phyloP scores from a whole-genome alignment of 30 jellyfish, hydroid and myxozoan species.

The Turritopsis rubra region DNA sequence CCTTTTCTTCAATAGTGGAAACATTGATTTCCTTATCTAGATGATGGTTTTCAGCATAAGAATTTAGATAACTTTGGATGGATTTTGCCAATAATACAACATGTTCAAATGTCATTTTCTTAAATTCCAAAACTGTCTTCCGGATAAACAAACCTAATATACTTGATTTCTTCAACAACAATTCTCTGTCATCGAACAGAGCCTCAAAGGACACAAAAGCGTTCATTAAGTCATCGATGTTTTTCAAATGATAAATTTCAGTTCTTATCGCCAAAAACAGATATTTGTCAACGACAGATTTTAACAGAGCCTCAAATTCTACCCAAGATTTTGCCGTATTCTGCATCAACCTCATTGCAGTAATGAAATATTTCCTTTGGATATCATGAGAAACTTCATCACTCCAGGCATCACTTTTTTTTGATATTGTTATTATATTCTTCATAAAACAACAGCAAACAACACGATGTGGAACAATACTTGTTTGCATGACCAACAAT shows the following conservation, averaged over 20 bases:
- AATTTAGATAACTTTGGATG: conserved; percentile 25
- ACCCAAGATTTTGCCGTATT: conserved; percentile 10
- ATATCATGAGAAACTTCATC: conserved; percentile 14
- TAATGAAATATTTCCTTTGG: conserved; percentile 9
- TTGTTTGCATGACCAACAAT: background rate
- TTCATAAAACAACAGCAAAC: background rate
- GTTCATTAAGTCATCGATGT: conserved; percentile 6
- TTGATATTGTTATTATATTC: background rate
- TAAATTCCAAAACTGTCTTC: conserved; percentile 25
- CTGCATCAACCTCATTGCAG: conserved; percentile 1
- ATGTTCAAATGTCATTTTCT: conserved; percentile 54
- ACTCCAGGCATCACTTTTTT: background rate
- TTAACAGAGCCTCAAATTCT: conserved; percentile 1
- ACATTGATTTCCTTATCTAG: background rate
- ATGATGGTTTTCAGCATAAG: background rate
- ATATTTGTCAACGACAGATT: background rate
- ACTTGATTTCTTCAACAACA: conserved; percentile 3
- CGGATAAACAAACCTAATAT: conserved; percentile 47
- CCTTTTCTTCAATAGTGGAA: background rate
- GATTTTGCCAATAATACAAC: conserved; percentile 38
- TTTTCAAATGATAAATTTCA: conserved; percentile 6
- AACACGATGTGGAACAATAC: conserved; percentile 1
- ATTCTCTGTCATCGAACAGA: conserved; percentile 1
- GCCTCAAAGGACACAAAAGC: background rate
- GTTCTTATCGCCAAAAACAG: background rate